Conservation (phyloP, 2,888 invertebrate genomes). For the Clepsis dumicolana region DNA sequence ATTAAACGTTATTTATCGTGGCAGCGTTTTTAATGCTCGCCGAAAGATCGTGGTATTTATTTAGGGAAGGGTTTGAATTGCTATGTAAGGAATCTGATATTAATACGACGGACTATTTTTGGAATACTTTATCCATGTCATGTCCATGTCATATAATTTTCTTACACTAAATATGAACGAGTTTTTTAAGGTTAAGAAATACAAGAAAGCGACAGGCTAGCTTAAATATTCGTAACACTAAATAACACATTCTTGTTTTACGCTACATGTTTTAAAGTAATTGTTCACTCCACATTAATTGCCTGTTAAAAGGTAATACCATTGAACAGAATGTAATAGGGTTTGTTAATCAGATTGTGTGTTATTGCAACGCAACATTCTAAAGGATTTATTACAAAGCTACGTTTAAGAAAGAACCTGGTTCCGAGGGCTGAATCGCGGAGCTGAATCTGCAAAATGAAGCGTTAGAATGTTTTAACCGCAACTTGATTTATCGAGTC, state of each 20-base stretch:
- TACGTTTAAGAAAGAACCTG: constrained; percentile 74
- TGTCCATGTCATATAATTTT: neutral
- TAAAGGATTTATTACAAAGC: constrained; percentile 79
- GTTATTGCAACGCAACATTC: constrained; percentile 80
- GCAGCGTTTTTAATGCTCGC: constrained; percentile 52
- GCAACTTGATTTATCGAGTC: constrained; percentile 63
- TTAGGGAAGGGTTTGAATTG: constrained; percentile 25
- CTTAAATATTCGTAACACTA: too few species aligned
- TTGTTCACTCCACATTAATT: constrained; percentile 63
- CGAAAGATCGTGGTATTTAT: constrained; percentile 31
- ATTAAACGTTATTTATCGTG: constrained; percentile 56
- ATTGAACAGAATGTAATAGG: constrained; percentile 74
- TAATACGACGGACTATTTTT: neutral
- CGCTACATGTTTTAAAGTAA: constrained; percentile 19
- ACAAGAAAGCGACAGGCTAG: too few species aligned
- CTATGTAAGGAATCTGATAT: constrained; percentile 20
- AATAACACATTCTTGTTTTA: constrained; percentile 25
- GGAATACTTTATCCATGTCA: neutral
- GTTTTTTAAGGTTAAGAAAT: too few species aligned
- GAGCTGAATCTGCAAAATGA: constrained; percentile 74
- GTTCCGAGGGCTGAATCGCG: constrained; percentile 66
- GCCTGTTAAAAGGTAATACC: constrained; percentile 61
- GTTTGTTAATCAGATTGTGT: constrained; percentile 77
- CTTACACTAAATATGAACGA: neutral
- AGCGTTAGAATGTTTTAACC: constrained; percentile 68